Conservation (phyloP, 2,888 invertebrate species). For the Cactoblastis cactorum region DNA sequence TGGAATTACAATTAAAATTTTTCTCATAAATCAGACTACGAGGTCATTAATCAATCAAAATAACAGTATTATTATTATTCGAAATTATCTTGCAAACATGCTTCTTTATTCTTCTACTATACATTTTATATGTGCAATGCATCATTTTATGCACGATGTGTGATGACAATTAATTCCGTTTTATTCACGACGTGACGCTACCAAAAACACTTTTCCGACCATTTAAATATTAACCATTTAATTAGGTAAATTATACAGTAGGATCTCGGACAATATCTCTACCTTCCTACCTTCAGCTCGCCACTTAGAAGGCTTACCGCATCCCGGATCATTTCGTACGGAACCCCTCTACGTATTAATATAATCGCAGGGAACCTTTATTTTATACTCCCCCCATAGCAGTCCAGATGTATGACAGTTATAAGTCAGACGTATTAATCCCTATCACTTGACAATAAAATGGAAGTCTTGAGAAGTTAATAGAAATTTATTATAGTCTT, state of each 20-base stretch:
- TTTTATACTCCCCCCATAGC: constrained; percentile 64
- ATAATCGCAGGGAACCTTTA: constrained; percentile 74
- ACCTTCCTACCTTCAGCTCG: constrained; percentile 26
- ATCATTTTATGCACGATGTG: too few species aligned
- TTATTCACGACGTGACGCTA: too few species aligned
- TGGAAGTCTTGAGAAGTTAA: constrained; percentile 74
- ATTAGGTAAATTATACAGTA: neutral
- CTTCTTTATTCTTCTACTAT: too few species aligned
- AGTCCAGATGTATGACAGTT: constrained; percentile 76
- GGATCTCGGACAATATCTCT: constrained; percentile 2
- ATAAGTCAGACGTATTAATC: constrained; percentile 79
- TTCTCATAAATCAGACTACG: too few species aligned
- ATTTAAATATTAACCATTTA: too few species aligned
- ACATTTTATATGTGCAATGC: too few species aligned
- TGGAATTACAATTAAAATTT: too few species aligned
- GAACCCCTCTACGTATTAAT: constrained; percentile 65
- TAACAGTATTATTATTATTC: too few species aligned
- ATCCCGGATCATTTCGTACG: constrained; percentile 59
- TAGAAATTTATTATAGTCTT: constrained; percentile 68
- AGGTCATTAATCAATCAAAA: too few species aligned
- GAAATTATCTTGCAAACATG: too few species aligned
- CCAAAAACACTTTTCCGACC: too few species aligned
- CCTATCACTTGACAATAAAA: constrained; percentile 76
- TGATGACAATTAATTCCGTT: too few species aligned
- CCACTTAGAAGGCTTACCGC: constrained; percentile 64